These are phyloP conservation scores for Leptinotarsa tumamoca DNA, from an alignment of 2,888 invertebrate species.

Conservation along the genomic window DNA sequence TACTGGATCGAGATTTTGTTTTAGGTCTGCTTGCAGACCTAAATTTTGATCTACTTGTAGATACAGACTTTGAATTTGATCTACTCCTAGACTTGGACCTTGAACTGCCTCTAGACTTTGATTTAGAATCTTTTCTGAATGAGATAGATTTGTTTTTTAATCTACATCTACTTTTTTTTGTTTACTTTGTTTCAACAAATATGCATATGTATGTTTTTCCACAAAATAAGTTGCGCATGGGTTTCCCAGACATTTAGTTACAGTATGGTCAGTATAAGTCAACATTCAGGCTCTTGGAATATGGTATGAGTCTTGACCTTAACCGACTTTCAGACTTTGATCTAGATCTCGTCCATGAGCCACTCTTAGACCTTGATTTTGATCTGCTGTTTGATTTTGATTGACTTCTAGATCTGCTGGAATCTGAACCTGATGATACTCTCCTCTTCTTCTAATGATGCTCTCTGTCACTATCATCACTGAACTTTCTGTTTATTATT, in stretches of 20 bases:
- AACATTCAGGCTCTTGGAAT: slow-evolving; percentile 29
- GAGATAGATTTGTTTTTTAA: slow-evolving; percentile 48
- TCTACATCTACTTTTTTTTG: slow-evolving; percentile 39
- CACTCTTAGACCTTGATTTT: slow-evolving; percentile 58
- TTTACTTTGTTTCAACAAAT: too few species aligned
- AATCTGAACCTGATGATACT: slow-evolving; percentile 74
- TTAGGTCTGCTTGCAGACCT: slow-evolving; percentile 48
- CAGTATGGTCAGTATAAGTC: too few species aligned
- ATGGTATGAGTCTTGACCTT: slow-evolving; percentile 39
- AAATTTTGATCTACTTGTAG: neutral
- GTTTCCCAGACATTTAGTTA: too few species aligned
- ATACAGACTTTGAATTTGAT: slow-evolving; percentile 56
- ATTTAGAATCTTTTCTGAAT: slow-evolving; percentile 21
- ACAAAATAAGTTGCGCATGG: too few species aligned
- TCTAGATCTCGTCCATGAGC: slow-evolving; percentile 66
- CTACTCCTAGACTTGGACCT: slow-evolving; percentile 30
- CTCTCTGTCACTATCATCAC: slow-evolving; percentile 68
- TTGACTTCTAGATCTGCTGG: slow-evolving; percentile 59
- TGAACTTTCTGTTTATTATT: slow-evolving; percentile 71
- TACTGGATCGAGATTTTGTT: slow-evolving; percentile 48
- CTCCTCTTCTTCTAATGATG: slow-evolving; percentile 70
- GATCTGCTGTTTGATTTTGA: slow-evolving; percentile 1
- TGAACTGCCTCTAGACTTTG: neutral
- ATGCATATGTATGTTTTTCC: too few species aligned
- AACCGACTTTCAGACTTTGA: slow-evolving; percentile 60